Conservation (phyloP, 2,888 invertebrate genomes). For the Athalia rosae region DNA sequence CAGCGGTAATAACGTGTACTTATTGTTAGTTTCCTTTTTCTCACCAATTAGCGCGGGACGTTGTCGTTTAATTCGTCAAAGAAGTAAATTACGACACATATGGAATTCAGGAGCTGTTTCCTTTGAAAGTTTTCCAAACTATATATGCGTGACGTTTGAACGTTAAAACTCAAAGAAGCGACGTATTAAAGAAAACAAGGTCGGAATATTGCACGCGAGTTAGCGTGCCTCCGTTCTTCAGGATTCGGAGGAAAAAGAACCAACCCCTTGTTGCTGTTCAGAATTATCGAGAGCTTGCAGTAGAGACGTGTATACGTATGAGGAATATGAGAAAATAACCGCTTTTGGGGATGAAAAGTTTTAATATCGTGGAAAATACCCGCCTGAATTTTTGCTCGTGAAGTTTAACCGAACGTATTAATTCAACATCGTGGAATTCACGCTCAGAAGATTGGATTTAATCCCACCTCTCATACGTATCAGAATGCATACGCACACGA, state of each 20-base stretch:
- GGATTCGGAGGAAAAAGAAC: background rate
- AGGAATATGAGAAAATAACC: background rate
- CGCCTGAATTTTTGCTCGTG: no score
- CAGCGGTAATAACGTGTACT: no score
- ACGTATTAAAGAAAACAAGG: conserved; percentile 18
- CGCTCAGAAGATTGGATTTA: no score
- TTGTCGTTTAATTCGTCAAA: conserved; percentile 6
- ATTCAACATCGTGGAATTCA: no score
- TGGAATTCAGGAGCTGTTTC: no score
- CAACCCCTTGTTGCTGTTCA: background rate
- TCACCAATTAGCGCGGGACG: background rate
- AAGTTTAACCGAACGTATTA: no score
- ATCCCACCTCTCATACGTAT: no score
- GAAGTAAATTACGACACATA: background rate
- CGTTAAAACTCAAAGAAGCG: conserved; percentile 23
- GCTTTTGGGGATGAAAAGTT: background rate
- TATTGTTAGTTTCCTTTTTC: no score
- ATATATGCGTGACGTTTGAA: conserved; percentile 21
- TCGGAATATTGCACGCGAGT: conserved; percentile 24
- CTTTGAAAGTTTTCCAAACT: conserved; percentile 1
- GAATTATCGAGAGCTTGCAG: conserved; percentile 11
- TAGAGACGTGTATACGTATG: background rate
- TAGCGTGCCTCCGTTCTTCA: conserved; percentile 10
- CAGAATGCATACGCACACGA: no score
- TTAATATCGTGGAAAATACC: background rate